These are phyloP conservation scores for Aradus depressus DNA, from an alignment of 2,888 invertebrate species.

Conservation along the genomic window DNA sequence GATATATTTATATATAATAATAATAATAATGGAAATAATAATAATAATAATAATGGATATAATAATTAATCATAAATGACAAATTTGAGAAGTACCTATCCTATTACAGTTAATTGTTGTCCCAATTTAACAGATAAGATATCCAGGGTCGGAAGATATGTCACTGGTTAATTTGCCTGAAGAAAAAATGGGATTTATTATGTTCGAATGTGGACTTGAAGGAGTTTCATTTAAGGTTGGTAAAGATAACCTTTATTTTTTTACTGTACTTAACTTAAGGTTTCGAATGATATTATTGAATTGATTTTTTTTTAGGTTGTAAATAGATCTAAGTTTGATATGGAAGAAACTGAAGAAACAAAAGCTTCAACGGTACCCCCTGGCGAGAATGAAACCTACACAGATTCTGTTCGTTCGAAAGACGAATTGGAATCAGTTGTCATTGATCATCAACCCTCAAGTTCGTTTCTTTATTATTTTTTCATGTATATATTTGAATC, in stretches of 20 bases:
- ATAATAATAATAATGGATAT: background rate
- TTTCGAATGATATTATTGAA: background rate
- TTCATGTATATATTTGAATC: background rate
- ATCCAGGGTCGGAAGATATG: slow-evolving; percentile 29
- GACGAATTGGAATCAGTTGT: slow-evolving; percentile 36
- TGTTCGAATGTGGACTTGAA: slow-evolving; percentile 94
- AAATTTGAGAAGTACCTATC: no score
- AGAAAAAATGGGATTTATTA: slow-evolving; percentile 75
- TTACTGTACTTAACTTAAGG: background rate
- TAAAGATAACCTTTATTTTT: background rate
- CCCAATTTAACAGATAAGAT: slow-evolving; percentile 26
- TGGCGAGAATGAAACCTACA: slow-evolving; percentile 32
- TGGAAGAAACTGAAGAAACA: slow-evolving; percentile 47
- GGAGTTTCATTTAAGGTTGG: slow-evolving; percentile 63
- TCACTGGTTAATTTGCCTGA: slow-evolving; percentile 35
- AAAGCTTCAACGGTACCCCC: slow-evolving; percentile 37
- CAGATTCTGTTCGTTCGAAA: slow-evolving; percentile 37
- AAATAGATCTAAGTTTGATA: slow-evolving; percentile 65
- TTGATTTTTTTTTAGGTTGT: slow-evolving; percentile 38
- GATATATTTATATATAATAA: background rate
- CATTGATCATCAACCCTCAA: slow-evolving; percentile 15
- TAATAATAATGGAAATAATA: background rate
- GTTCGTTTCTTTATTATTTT: background rate
- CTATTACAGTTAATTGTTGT: no score
- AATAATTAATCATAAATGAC: background rate